These are phyloP conservation scores for Epizoanthus fatuus DNA, from an alignment of 92 coral and sea anemone genomes.

Conservation along the genomic window DNA sequence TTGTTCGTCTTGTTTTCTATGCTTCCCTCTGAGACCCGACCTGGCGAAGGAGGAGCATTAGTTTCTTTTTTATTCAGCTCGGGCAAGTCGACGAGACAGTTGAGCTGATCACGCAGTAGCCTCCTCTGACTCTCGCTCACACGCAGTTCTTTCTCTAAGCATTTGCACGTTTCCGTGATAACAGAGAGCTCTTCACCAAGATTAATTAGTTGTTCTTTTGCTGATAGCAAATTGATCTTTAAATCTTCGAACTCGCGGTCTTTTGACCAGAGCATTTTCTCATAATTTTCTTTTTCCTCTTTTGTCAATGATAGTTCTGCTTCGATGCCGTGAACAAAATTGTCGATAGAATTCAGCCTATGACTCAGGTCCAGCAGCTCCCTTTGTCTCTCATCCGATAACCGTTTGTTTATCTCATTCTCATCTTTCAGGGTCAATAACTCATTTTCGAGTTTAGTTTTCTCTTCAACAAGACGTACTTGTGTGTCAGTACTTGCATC, in stretches of 20 bases:
- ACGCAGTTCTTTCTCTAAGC: constrained; percentile 34
- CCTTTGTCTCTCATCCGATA: constrained; percentile 29
- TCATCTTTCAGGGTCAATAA: neutral
- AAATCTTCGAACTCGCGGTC: constrained; percentile 61
- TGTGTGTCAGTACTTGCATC: neutral
- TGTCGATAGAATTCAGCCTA: constrained; percentile 23
- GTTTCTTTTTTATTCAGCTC: neutral
- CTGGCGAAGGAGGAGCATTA: neutral
- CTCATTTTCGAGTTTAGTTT: constrained; percentile 7
- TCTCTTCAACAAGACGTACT: neutral
- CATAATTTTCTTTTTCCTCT: constrained; percentile 33
- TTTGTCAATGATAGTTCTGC: constrained; percentile 29
- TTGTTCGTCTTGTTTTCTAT: neutral
- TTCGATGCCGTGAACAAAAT: constrained; percentile 32
- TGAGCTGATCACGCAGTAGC: constrained; percentile 28
- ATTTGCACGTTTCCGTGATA: constrained; percentile 33
- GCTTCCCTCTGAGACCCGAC: neutral
- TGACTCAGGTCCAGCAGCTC: constrained; percentile 22
- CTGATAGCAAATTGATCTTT: constrained; percentile 55
- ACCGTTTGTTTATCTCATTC: constrained; percentile 20
- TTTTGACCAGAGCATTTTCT: constrained; percentile 29
- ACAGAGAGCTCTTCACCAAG: constrained; percentile 32
- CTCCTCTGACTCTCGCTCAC: constrained; percentile 36
- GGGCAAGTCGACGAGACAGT: constrained; percentile 19
- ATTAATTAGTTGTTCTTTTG: constrained; percentile 13